Base-by-base conservation (phyloP, 2,113 vertebrate species). In the Macaca mulatta region DNA sequence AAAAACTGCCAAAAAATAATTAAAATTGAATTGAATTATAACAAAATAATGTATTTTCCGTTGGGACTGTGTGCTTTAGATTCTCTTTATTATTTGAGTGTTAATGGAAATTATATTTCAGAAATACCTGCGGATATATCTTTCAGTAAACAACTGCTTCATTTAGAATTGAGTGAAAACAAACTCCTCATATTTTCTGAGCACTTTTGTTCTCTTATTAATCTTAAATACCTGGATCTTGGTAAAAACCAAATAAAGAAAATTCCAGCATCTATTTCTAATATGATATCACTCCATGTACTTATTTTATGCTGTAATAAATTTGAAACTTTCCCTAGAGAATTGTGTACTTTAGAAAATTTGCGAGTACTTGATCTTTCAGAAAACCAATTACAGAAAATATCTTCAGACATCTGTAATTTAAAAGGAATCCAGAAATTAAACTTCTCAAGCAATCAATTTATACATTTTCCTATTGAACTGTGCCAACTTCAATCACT, bases 381-480 rank as follows among this genome's bases (percentile, higher is more conserved):
- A 64, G 96, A 98, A 94, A 99, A 99, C 91, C 94, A 98, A 61
- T 97, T 99, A 94, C 86, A 98, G 59, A 90, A 25, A 48, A 96
- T 99, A 79, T 97, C 98, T 94, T 84, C 94, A 74, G 86, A 98
- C 9, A 98, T 98, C 83, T 64, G 89, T 83, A 88, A 98, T 16
- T 93, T 99, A 81, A 96, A 98, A 97, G 55, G 61, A 52, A 97
- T 99, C 75, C 98, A 91, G 94, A 98, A 98, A 55, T 94, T 99
- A 89, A 98, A 98, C 40, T 69, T 98, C 16, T 98, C 98, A 92
- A 98, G 97, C 97, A 98, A 98, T 85, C 85, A 98, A 6, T 98
- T 99, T 96, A 70, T 35, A 25, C n/a, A 48, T 92, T 99, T 99
- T 98, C 98, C 98, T 96, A 80, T 40, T 89, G 98, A 99, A 97